Percentiles rank a stretch among this genome's conserved stretches.
These are phyloP conservation scores for Eupithecia abbreviata DNA, from an alignment of 2,888 invertebrate species.

Conservation along the genomic window DNA sequence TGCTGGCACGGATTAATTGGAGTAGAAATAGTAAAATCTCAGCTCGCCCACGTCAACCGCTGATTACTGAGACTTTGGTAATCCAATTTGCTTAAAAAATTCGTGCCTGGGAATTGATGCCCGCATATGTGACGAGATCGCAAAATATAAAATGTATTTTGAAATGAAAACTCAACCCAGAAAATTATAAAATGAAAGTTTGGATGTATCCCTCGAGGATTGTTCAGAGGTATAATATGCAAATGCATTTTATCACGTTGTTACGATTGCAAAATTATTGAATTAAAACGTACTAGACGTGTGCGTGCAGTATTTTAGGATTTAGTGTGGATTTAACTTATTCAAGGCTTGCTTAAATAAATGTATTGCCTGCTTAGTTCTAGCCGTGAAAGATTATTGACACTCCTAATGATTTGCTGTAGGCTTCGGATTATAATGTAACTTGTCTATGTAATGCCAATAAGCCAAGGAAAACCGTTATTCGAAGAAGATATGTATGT, in stretches of 20 bases:
- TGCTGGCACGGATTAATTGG: conserved; percentile 54
- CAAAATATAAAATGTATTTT: conserved; percentile 45
- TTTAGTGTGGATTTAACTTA: background rate
- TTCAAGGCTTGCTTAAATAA: conserved; percentile 17
- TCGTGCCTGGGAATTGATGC: conserved; percentile 40
- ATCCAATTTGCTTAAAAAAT: conserved; percentile 42
- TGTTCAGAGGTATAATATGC: conserved; percentile 31
- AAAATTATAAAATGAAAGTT: conserved; percentile 41
- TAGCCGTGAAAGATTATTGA: conserved; percentile 53
- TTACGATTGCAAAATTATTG: conserved; percentile 37
- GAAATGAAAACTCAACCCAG: conserved; percentile 37
- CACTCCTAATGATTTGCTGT: conserved; percentile 56
- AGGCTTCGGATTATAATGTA: conserved; percentile 27
- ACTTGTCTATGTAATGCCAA: background rate
- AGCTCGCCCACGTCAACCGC: conserved; percentile 46
- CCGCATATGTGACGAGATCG: conserved; percentile 41
- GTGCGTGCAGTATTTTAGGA: background rate
- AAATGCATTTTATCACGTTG: conserved; percentile 37
- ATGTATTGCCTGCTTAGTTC: conserved; percentile 49
- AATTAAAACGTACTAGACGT: background rate
- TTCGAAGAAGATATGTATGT: background rate
- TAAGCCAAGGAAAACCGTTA: background rate
- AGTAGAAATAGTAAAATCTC: conserved; percentile 49
- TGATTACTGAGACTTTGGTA: conserved; percentile 41
- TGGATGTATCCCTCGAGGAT: conserved; percentile 36